Base-by-base conservation (phyloP, 2,888 invertebrate species). In the Neoitamus cyanurus region DNA sequence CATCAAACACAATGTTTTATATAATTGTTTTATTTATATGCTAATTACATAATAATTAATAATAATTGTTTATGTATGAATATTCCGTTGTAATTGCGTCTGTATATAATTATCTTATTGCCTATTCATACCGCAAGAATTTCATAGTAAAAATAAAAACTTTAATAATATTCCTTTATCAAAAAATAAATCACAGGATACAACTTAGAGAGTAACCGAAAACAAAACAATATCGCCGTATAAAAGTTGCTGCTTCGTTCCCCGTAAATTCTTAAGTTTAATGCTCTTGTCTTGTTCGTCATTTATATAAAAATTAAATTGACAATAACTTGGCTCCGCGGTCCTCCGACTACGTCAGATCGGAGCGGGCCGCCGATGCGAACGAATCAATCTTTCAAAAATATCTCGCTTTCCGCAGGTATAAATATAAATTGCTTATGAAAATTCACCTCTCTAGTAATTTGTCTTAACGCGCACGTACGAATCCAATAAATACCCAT, bases 101-200 rank as follows among this genome's bases (percentile, higher is more conserved):
- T 82, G 69, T 69, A 82, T 82, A 82, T 82, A 82, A 82, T 36
- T 69, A 82, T 25, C 82, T 82, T 82, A 82, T 69, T 46, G 25
- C 30, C 82, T 68, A 69, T 82, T 82, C 34, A 82, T 82, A 82
- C 82, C 68, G 48, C 58, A 80, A 80, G 58, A 80, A 68, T 82
- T 82, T 34, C 69, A 69, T 82, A 69, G 37, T 82, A 82, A 82
- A 82, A 82, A 82, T 82, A 82, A 82, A 69, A 82, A 82, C 28
- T 82, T 69, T 20, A 82, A 48, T 46, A 46, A 80, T 82, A 82
- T 82, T 82, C 42, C 37, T 82, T 69, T 82, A 82, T 82, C 78
- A 58, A 82, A 69, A 82, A 69, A 69, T 82, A 82, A 82, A 82
- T 82, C 82, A 82, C 82, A 82, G 82, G 69, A 34, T 82, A 82